Evolutionary conservation across 2,797 vertebrate genomes (phyloP).

Genomic region (Xiphorhynchus erythropygius): DNA sequence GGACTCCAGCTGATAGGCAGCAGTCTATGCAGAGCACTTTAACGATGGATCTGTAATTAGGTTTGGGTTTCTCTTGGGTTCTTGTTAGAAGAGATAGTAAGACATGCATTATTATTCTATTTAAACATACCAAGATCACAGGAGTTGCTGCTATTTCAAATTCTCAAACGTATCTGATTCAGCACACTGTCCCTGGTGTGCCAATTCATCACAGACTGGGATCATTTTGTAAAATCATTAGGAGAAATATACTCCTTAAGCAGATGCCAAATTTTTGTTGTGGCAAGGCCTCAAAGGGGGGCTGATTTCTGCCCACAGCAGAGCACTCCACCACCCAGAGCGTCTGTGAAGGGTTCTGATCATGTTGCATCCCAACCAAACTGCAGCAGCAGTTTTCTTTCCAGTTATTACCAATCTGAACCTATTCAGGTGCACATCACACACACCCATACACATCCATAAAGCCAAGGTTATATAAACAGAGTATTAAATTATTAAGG

Average conservation of each 20-base stretch:
- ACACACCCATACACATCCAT: not conserved
- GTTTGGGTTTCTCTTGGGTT: not conserved
- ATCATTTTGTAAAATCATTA: not conserved
- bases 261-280: not conserved
- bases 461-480: not conserved
- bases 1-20: not conserved
- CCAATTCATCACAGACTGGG: not conserved
- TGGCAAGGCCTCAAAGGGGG: not conserved
- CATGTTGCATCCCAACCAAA: not conserved
- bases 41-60: not conserved
- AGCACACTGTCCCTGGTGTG: not conserved
- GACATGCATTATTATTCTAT: not conserved
- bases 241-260: not conserved
- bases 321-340: not conserved
- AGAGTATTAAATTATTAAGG: not conserved
- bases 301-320: not conserved
- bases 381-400: not conserved
- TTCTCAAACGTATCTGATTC: not conserved
- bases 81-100: not conserved
- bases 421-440: not conserved
- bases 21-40: not conserved
- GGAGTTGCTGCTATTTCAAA: not conserved
- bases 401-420: not conserved
- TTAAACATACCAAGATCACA: not conserved
- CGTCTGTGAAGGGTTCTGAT: not conserved